Percentiles rank a stretch among this genome's conserved stretches.
These are phyloP conservation scores for Fistularia tabacaria DNA, from an alignment of 2,797 vertebrate species.

Conservation along the genomic window DNA sequence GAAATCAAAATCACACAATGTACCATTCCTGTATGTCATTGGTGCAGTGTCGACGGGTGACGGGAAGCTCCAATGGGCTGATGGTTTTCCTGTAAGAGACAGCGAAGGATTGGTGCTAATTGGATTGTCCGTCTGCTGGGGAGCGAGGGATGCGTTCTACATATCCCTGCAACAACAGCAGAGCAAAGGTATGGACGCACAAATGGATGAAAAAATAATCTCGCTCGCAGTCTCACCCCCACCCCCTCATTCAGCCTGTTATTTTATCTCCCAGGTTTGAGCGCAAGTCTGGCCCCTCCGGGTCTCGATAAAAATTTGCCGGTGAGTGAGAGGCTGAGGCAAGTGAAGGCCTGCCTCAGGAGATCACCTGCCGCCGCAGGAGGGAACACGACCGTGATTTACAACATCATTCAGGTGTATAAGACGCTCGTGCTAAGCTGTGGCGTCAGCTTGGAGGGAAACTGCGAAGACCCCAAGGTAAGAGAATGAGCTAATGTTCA, in stretches of 20 bases:
- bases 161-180: constrained; percentile 85
- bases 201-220: background rate
- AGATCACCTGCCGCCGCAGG: constrained; percentile 31
- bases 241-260: constrained; percentile 1
- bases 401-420: constrained; percentile 87
- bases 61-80: constrained; percentile 39
- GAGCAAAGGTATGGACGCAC: constrained; percentile 72
- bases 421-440: constrained; percentile 88
- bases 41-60: constrained; percentile 43
- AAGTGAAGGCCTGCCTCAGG: constrained; percentile 77
- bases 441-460: constrained; percentile 81
- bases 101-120: constrained; percentile 76
- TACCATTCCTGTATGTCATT: background rate
- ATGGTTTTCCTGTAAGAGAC: constrained; percentile 82
- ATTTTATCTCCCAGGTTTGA: constrained; percentile 73
- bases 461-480: constrained; percentile 94
- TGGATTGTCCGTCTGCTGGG: constrained; percentile 93
- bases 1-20: background rate
- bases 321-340: constrained; percentile 78
- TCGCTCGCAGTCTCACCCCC: too few relatives aligned
- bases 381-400: constrained; percentile 67
- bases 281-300: constrained; percentile 87
- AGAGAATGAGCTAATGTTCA: background rate
- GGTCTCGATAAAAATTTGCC: constrained; percentile 82
- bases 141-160: constrained; percentile 92